These are phyloP conservation scores for Xestia sexstrigata DNA, from an alignment of 2,888 invertebrate genomes.

Conservation along the genomic window DNA sequence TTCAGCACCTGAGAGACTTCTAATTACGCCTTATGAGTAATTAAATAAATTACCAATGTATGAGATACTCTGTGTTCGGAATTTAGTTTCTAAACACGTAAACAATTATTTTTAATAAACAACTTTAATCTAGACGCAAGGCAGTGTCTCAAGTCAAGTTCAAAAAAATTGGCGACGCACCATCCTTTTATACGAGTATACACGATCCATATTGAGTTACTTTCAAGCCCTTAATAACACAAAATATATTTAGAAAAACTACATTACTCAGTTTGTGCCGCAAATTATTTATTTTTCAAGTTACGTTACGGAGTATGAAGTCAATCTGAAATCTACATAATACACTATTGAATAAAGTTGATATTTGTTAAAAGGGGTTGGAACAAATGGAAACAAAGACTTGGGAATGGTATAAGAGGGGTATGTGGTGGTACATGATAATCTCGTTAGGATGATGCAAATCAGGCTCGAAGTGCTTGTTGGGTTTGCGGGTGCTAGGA, in stretches of 20 bases:
- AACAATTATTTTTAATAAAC: background rate
- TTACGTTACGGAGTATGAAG: background rate
- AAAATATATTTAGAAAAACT: background rate
- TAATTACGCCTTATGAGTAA: conserved; percentile 51
- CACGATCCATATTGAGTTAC: background rate
- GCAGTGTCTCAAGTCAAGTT: background rate
- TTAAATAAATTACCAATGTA: conserved; percentile 56
- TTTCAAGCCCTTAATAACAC: background rate
- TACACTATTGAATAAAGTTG: background rate
- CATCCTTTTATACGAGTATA: background rate
- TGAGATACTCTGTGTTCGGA: background rate
- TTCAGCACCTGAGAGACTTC: conserved; percentile 31
- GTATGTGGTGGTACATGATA: conserved; percentile 43
- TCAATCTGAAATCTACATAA: background rate
- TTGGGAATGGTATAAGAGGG: conserved; percentile 10
- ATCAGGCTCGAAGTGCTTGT: conserved; percentile 30
- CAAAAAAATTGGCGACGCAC: background rate
- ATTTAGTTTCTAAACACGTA: background rate
- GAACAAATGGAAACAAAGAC: background rate
- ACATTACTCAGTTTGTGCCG: background rate
- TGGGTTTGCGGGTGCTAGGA: conserved; percentile 8
- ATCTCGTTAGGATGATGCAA: conserved; percentile 49
- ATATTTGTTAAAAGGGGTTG: background rate
- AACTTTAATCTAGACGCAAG: background rate
- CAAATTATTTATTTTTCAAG: background rate